Evolutionary conservation across 2,797 vertebrate species (phyloP), one percentile per base, ranked within the genome.

Genomic region (Platyrinchus mystaceus): DNA sequence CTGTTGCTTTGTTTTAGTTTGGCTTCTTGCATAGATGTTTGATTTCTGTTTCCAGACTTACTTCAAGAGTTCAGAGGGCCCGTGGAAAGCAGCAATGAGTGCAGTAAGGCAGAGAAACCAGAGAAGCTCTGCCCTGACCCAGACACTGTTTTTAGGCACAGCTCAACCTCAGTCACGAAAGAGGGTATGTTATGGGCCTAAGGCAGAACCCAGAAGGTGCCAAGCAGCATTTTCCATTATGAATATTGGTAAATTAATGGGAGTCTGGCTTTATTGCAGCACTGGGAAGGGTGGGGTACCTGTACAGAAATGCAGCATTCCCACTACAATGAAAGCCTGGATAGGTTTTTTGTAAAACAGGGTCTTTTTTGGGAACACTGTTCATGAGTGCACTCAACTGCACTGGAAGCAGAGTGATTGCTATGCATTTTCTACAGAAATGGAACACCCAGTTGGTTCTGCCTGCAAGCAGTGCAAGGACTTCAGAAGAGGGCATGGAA

Each of bases 1-100:
- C 58, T 68, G 26, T 78, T 7, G 6, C 21, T 73, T 70, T 84
- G 7, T 85, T 30, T 77, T 37, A 44, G 59, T 66, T 90, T 83
- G 34, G 13, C 71, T 66, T 87, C 43, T 89, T 82, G 36, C 50
- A 20, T 43, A 64, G 12, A 28, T 89, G 69, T 85, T n/a, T 67
- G 64, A 39, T 87, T 74, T 76, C 47, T 96, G 63, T 96, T 70
- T 97, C 63, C 96, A 99, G 99, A 92, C 95, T 69, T 98, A 96
- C 49, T 99, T 99, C 96, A 99, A 95, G 97, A 98, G 97, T 94
- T 95, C 98, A 74, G 98, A 97, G 49, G 97, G 97, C 39, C 97
- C 97, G 0, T 99, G 99, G 99, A 99, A 98, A 96, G 97, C 96
- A 9, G 98, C 98, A 10, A 71, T 99, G 47, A 77, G 71, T 56